Conservation (phyloP, 1,140 invertebrate species). For the Zaprionus gabonicus region DNA sequence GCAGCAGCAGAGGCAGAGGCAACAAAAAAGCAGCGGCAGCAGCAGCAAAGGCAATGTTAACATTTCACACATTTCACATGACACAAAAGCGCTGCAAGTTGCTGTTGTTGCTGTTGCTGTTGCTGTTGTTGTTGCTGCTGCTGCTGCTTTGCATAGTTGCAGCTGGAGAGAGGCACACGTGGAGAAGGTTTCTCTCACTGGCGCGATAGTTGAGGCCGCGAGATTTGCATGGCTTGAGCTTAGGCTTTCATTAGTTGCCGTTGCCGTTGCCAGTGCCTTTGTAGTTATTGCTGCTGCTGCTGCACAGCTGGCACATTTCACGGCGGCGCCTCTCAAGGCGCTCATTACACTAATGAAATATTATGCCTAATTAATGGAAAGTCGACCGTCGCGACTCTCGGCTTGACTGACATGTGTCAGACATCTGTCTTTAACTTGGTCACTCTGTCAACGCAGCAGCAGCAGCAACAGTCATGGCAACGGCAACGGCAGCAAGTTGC, state of each 20-base stretch:
- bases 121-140: constrained; percentile 38
- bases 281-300: constrained; percentile 5
- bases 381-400: constrained; percentile 47
- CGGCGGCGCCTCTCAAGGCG: constrained; percentile 44
- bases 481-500: constrained; percentile 42
- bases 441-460: constrained; percentile 68
- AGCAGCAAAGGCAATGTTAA: constrained; percentile 41
- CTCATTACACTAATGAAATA: constrained; percentile 80
- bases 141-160: constrained; percentile 58
- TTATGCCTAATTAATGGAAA: constrained; percentile 82
- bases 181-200: constrained; percentile 26
- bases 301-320: constrained; percentile 61
- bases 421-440: constrained; percentile 79
- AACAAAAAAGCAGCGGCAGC: constrained; percentile 32
- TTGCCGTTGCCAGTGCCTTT: constrained; percentile 9
- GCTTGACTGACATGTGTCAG: constrained; percentile 70
- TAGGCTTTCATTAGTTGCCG: constrained; percentile 62
- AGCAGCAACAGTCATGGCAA: neutral
- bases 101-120: constrained; percentile 32
- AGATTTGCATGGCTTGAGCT: constrained; percentile 44
- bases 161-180: neutral
- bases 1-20: constrained; percentile 23
- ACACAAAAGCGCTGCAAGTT: constrained; percentile 26
- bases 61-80: constrained; percentile 80
- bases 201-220: constrained; percentile 25